Percentiles rank a stretch among this genome's conserved stretches.
Evolutionary conservation across 1,140 invertebrate genomes (phyloP).

Genomic region (Metopolophium dirhodum): DNA sequence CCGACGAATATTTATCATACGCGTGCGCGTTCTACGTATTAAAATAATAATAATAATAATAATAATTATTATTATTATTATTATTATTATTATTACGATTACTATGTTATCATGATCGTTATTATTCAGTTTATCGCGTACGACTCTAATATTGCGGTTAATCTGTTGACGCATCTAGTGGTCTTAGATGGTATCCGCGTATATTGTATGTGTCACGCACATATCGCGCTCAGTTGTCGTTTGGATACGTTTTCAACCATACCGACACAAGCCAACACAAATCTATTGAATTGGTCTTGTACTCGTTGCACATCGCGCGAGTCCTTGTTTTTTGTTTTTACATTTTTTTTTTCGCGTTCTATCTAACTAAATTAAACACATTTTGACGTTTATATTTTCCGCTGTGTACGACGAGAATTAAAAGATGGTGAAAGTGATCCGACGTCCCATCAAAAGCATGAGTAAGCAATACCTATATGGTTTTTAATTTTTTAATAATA

Average conservation of each 20-base stretch:
- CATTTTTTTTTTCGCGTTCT: background rate
- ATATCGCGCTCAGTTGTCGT: slow-evolving; percentile 27
- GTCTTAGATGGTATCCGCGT: background rate
- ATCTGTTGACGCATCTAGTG: background rate
- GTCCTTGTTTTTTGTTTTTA: background rate
- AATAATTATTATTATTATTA: background rate
- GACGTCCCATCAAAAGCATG: background rate
- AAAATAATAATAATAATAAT: background rate
- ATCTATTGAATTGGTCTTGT: background rate
- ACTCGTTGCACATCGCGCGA: background rate
- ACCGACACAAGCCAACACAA: background rate
- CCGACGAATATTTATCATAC: background rate
- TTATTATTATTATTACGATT: background rate
- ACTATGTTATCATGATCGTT: background rate
- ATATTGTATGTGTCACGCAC: slow-evolving; percentile 37
- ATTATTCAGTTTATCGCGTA: slow-evolving; percentile 35
- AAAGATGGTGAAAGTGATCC: slow-evolving; percentile 30
- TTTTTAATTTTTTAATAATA: background rate
- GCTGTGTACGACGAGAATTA: background rate
- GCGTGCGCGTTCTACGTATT: background rate
- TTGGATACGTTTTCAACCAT: background rate
- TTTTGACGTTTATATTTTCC: background rate
- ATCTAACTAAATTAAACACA: background rate
- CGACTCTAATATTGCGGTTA: background rate
- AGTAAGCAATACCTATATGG: background rate